Conservation (phyloP, 2,797 vertebrate genomes). For the Dryobates pubescens region DNA sequence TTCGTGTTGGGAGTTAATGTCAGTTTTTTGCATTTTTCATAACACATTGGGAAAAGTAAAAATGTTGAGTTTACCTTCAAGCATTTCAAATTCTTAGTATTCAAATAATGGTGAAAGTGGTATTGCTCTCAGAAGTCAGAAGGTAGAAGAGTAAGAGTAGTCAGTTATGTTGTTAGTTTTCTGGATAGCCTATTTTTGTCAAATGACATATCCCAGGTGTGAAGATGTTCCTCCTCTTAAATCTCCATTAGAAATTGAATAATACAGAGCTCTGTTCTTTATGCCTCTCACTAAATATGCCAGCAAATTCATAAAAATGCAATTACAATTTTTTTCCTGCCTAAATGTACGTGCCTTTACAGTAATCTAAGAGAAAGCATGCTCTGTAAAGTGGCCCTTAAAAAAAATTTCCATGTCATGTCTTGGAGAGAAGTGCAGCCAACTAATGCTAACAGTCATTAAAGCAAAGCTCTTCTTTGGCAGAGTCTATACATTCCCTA, state of each 20-base stretch:
- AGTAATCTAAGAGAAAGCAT: neutral
- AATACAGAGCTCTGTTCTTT: neutral
- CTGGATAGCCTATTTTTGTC: constrained; percentile 15
- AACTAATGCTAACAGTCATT: neutral
- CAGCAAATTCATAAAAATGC: neutral
- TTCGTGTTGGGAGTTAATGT: neutral
- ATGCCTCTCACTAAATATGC: neutral
- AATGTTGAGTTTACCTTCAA: neutral
- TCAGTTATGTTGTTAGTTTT: constrained; percentile 42
- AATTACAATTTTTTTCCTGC: neutral
- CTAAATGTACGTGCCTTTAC: neutral
- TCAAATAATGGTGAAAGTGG: constrained; percentile 13
- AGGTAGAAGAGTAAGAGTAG: neutral
- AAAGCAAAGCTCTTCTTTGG: neutral
- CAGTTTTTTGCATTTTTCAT: neutral
- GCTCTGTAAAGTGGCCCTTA: neutral
- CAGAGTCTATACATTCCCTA: constrained; percentile 14
- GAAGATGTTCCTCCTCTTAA: constrained; percentile 39
- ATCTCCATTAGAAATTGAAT: neutral
- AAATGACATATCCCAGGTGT: neutral
- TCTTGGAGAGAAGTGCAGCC: neutral
- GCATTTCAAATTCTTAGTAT: neutral
- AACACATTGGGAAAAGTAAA: neutral
- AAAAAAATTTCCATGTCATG: neutral
- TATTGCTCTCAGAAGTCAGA: neutral